Evolutionary conservation across 2,888 invertebrate genomes (phyloP).

Genomic region (Noctua fimbriata): DNA sequence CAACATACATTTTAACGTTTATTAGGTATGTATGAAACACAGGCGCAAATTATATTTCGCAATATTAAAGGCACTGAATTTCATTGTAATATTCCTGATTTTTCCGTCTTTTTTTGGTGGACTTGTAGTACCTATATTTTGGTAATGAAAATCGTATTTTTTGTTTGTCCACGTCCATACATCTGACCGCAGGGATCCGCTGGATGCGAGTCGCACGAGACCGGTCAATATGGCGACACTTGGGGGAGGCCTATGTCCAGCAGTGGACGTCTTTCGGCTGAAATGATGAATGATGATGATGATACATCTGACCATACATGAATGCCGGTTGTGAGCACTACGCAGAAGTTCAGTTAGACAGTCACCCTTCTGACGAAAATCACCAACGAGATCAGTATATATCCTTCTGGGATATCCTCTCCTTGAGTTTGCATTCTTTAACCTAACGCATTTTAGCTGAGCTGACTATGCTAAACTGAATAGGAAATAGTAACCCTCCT

Average conservation of each 20-base stretch:
- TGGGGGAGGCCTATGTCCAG: too few relatives aligned
- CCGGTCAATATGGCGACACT: too few relatives aligned
- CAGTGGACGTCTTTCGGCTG: too few relatives aligned
- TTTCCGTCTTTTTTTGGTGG: neutral
- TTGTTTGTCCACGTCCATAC: neutral
- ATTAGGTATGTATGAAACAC: constrained; percentile 9
- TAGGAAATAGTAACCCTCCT: neutral
- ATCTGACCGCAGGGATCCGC: too few relatives aligned
- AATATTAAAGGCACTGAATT: neutral
- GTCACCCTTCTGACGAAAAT: neutral
- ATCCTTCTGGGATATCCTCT: neutral
- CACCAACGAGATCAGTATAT: neutral
- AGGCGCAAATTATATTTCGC: neutral
- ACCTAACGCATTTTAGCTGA: too few relatives aligned
- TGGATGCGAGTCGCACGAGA: too few relatives aligned
- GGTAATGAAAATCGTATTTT: neutral
- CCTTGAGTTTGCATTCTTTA: neutral
- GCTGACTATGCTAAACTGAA: neutral
- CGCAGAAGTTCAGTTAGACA: too few relatives aligned
- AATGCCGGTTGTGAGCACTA: neutral
- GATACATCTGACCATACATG: neutral
- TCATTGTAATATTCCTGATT: neutral
- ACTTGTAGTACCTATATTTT: neutral
- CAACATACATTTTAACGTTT: constrained; percentile 19
- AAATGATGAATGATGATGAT: too few relatives aligned